These are phyloP conservation scores for Pseudoips prasinana DNA, from an alignment of 2,888 invertebrate genomes.

Conservation along the genomic window DNA sequence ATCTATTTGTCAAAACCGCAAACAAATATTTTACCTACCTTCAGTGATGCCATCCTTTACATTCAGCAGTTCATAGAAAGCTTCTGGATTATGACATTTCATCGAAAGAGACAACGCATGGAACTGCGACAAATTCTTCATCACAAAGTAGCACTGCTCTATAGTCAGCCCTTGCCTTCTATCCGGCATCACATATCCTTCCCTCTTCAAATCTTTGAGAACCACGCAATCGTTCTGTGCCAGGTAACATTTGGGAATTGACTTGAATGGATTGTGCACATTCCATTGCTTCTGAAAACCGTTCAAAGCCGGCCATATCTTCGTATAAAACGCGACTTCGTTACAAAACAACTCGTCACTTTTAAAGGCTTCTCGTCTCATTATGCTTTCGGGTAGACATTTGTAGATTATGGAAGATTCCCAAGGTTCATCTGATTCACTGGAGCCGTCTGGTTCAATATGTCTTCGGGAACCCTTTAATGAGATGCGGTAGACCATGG, in stretches of 20 bases:
- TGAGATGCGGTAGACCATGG: slow-evolving; percentile 85
- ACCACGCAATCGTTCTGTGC: slow-evolving; percentile 82
- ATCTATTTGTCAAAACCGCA: too few species aligned
- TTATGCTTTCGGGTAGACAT: slow-evolving; percentile 84
- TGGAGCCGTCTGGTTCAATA: slow-evolving; percentile 47
- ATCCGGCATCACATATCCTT: slow-evolving; percentile 85
- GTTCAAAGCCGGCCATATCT: slow-evolving; percentile 85
- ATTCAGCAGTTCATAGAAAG: slow-evolving; percentile 76
- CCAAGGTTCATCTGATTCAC: slow-evolving; percentile 77
- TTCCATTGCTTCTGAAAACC: slow-evolving; percentile 79
- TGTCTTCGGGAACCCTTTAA: slow-evolving; percentile 76
- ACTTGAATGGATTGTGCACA: slow-evolving; percentile 68
- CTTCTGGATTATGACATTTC: slow-evolving; percentile 81
- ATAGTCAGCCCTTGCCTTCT: slow-evolving; percentile 82
- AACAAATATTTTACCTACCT: too few species aligned
- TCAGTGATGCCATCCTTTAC: slow-evolving; percentile 72
- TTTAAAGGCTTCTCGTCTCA: slow-evolving; percentile 85
- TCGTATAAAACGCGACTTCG: slow-evolving; percentile 87
- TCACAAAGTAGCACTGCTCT: slow-evolving; percentile 81
- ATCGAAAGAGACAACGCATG: slow-evolving; percentile 85
- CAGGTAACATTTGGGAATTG: slow-evolving; percentile 83
- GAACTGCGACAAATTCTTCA: slow-evolving; percentile 83
- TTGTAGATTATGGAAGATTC: slow-evolving; percentile 86
- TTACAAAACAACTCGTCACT: slow-evolving; percentile 87
- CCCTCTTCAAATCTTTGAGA: slow-evolving; percentile 82